Conservation (phyloP, 2,888 invertebrate species). For the Druceiella hillmani region DNA sequence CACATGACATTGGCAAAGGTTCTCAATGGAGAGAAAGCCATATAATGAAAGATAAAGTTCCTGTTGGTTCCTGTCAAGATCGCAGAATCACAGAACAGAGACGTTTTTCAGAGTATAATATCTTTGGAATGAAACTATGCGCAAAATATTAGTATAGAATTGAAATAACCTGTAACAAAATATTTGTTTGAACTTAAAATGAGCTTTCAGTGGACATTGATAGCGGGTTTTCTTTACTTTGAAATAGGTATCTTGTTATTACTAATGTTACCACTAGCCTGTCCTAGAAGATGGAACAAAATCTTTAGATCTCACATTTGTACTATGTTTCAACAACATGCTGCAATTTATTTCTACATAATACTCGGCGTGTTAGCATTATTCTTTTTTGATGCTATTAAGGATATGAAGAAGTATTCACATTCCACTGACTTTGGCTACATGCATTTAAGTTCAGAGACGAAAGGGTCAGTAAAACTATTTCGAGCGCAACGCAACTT, state of each 20-base stretch:
- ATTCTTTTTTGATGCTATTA: constrained; percentile 64
- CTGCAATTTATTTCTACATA: constrained; percentile 64
- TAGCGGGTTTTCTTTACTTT: constrained; percentile 66
- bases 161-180: too few species aligned
- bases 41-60: too few species aligned
- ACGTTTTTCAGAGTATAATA: too few species aligned
- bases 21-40: too few species aligned
- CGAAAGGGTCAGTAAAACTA: constrained; percentile 63
- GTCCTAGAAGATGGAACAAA: constrained; percentile 68
- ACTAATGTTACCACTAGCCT: constrained; percentile 64
- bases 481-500: constrained; percentile 76
- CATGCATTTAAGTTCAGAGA: constrained; percentile 53
- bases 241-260: constrained; percentile 61
- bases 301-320: constrained; percentile 69
- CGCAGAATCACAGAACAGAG: too few species aligned
- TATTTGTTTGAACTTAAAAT: too few species aligned
- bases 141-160: too few species aligned
- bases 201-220: constrained; percentile 76
- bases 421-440: constrained; percentile 39
- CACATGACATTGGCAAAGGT: too few species aligned
- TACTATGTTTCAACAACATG: constrained; percentile 54
- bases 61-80: too few species aligned
- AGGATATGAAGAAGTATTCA: constrained; percentile 67
- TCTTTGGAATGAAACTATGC: too few species aligned
- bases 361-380: constrained; percentile 53